Evolutionary conservation across 2,113 vertebrate species (phyloP), one percentile per base, ranked within the genome.

Genomic region (Onychorhynchus coronatus): DNA sequence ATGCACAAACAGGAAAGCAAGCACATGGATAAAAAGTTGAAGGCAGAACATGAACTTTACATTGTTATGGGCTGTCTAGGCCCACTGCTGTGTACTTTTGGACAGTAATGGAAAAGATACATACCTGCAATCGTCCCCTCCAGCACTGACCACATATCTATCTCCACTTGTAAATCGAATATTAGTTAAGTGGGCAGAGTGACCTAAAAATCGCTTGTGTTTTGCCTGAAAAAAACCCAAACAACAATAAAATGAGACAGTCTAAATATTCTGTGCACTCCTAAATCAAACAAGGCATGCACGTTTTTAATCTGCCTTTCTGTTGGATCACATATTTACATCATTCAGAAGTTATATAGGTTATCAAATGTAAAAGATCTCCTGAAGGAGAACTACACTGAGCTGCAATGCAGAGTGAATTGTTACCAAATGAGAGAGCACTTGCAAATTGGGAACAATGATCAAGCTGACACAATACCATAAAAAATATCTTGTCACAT

Each of bases 191-290:
- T 99, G 99, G 93, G 99, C 98, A 33, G 99, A 99, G 79, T 99
- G 99, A 82, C 99, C 99, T 93, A 99, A 97, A 98, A 99, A 99
- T 76, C 99, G 98, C 93, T 99, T 99, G 98, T 99, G 99, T 98
- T 99, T 99, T 97, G 99, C 99, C 99, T 99, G 96, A 37, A 94
- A 74, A n/a, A 85, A 35, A 74, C 0, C 37, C 95, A 79, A 20
- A 61, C 62, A 86, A 96, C 62, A 85, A 79, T 39, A 89, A 68
- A 87, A 92, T 92, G 12, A 91, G 56, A 83, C 16, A 83, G 33
- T 25, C 13, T 72, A n/a, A 93, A 88, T 56, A 58, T 15, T 61
- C 33, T 22, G 12, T 41, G 20, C 21, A 17, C 42, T 46, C 14
- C 30, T 56, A 59, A 67, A 74, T 49, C 55, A 82, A 63, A 47